Evolutionary conservation across 2,888 invertebrate species (phyloP).

Genomic region (Tetropium fuscum): DNA sequence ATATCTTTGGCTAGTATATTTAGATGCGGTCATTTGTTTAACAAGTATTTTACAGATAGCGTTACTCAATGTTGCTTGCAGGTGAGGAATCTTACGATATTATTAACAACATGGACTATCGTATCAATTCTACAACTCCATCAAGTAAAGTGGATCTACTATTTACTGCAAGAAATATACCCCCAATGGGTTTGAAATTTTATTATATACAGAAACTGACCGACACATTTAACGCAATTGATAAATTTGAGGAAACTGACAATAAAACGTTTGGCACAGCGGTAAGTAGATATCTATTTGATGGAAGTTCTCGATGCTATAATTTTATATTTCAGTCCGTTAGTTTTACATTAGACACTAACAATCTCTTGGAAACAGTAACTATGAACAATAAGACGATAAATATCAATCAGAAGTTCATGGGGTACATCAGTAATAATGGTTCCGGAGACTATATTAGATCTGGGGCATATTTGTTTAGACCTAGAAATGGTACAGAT

Average conservation of each 20-base stretch:
- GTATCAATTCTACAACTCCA: neutral
- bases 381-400: constrained; percentile 61
- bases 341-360: constrained; percentile 68
- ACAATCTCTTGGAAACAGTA: constrained; percentile 37
- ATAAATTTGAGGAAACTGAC: neutral
- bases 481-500: constrained; percentile 66
- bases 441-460: constrained; percentile 75
- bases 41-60: neutral
- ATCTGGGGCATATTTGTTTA: constrained; percentile 93
- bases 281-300: constrained; percentile 6
- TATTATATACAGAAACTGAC: constrained; percentile 31
- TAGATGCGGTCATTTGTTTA: no score
- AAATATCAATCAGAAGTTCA: constrained; percentile 72
- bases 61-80: constrained; percentile 13
- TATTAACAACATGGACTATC: constrained; percentile 35
- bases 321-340: constrained; percentile 40
- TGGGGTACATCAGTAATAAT: constrained; percentile 76
- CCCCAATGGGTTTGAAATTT: constrained; percentile 43
- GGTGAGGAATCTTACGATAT: constrained; percentile 37
- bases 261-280: constrained; percentile 1
- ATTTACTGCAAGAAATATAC: constrained; percentile 68
- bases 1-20: no score
- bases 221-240: neutral
- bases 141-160: constrained; percentile 71
- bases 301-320: no score